Percentiles rank a stretch among this genome's conserved stretches.
Conservation (phyloP, 2,113 vertebrate species). For the Chamaea fasciata region DNA sequence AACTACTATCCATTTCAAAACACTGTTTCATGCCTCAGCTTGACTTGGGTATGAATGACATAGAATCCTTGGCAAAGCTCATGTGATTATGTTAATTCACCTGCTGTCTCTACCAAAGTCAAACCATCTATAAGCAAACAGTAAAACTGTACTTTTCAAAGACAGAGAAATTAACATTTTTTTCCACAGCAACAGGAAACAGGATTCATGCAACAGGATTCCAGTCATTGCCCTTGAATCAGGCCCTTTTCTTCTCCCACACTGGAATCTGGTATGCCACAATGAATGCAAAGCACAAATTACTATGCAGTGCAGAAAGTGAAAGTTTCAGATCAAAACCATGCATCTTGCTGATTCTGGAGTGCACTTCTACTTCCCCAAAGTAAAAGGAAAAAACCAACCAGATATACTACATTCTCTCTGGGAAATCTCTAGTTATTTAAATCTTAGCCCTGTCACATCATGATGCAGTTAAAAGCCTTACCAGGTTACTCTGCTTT, state of each 20-base stretch:
- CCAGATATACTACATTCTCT: not conserved
- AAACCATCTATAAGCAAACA: not conserved
- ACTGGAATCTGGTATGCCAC: not conserved
- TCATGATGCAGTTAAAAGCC: not conserved
- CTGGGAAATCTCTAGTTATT: not conserved
- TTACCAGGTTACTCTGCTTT: not conserved
- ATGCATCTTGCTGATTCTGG: not conserved
- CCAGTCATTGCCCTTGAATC: not conserved
- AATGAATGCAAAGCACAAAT: not conserved
- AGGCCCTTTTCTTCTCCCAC: not conserved
- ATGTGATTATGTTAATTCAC: not conserved
- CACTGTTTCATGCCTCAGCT: not conserved
- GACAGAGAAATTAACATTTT: not conserved
- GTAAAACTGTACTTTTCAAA: not conserved
- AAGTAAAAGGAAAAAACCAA: not conserved
- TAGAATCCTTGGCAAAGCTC: not conserved
- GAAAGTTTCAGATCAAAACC: not conserved
- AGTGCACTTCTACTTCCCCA: not conserved
- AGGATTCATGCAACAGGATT: not conserved
- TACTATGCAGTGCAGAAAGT: not conserved
- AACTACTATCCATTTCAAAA: constrained; percentile 2
- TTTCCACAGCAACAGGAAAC: not conserved
- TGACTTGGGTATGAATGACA: not conserved
- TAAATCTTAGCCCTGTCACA: not conserved
- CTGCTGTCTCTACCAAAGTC: not conserved